Evolutionary conservation across 2,888 invertebrate species (phyloP), one percentile per base, ranked within the genome.

Genomic region (Drosophila kokeensis): DNA sequence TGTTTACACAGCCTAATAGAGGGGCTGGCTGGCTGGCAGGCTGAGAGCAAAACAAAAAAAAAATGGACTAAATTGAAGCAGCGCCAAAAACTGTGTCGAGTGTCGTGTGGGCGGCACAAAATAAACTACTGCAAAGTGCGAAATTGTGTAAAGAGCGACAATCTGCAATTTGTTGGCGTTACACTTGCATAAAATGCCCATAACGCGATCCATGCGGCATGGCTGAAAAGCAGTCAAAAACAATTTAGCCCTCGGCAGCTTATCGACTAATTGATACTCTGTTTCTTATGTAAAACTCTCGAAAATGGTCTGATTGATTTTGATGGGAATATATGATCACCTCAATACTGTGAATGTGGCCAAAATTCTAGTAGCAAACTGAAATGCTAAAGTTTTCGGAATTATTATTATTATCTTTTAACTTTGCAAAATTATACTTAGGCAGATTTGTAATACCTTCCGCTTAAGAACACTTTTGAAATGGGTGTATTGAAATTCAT

Each of bases 101-200:
- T 58, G 36, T 57, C 78, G 84, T 69, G 90, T 90, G 90, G 85
- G 85, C 84, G 85, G 4, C 49, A 55, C 57, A 55, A 54, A 49
- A 54, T 53, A 52, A 64, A 64, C 60, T 65, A 40, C 38, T 62
- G 67, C 66, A 79, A 89, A 85, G 87, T 85, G 85, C 89, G 76
- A 85, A 89, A 81, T 78, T 68, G 84, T 85, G 90, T 89, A 82
- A 75, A 86, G 68, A 67, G 69, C 80, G 86, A 89, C 86, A 88
- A 79, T 68, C 40, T 72, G 66, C 77, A 85, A 86, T 74, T 77
- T 66, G 83, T 77, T 83, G 79, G 69, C 69, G 60, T 24, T 53
- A n/a, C 42, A 61, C 24, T 55, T 55, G 38, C 55, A 38, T 55
- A 6, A 40, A 55, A 40, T 29, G 55, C 45, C 30, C 45, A 57